Percentiles rank a stretch among this genome's conserved stretches.
Conservation (phyloP, 2,888 invertebrate genomes). For the Hanleya hanleyi region DNA sequence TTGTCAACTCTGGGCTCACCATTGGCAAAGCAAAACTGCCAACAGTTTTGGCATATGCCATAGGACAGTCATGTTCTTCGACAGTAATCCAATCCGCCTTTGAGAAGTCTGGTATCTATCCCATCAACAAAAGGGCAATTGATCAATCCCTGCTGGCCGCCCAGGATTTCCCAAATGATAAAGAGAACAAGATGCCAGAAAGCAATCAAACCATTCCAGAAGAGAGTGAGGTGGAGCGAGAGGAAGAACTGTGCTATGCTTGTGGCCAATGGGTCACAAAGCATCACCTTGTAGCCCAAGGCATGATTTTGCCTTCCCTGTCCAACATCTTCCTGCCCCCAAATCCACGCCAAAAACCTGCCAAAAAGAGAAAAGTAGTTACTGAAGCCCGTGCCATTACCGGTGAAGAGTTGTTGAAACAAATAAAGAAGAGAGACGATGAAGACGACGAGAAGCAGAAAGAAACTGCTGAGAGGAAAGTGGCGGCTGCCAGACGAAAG, state of each 20-base stretch:
- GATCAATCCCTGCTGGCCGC: background rate
- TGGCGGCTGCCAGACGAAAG: too few species aligned
- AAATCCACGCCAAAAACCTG: background rate
- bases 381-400: background rate
- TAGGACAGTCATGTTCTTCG: background rate
- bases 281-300: background rate
- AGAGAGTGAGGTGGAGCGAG: background rate
- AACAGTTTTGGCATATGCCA: background rate
- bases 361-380: background rate
- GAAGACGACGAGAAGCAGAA: too few species aligned
- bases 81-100: background rate
- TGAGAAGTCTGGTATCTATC: background rate
- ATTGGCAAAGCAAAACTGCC: background rate
- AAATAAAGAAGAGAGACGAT: background rate
- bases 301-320: background rate
- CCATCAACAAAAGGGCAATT: background rate
- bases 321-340: background rate
- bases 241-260: too few species aligned
- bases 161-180: background rate
- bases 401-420: background rate
- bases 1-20: background rate
- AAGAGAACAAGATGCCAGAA: background rate
- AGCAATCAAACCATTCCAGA: background rate
- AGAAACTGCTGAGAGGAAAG: too few species aligned
- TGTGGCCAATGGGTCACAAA: background rate